phyloP scores from a whole-genome alignment of 2,797 vertebrate genomes.

The Otolemur crassicaudatus region DNA sequence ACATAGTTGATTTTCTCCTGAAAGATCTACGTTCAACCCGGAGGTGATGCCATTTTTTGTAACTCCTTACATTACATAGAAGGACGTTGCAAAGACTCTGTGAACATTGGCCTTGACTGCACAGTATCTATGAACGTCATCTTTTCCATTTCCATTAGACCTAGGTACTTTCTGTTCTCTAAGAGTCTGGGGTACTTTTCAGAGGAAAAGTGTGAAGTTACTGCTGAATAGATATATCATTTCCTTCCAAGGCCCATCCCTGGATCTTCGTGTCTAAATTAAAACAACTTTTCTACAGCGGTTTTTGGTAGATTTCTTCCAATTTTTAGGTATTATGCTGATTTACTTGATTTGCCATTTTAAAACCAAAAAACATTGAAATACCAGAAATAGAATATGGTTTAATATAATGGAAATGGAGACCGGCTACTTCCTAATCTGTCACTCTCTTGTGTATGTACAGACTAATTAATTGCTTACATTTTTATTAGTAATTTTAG shows the following conservation, averaged over 20 bases:
- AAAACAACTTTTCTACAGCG: not conserved
- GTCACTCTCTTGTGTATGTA: not conserved
- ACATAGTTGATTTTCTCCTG: not conserved
- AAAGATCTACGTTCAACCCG: not conserved
- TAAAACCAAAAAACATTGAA: not conserved
- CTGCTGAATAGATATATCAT: not conserved
- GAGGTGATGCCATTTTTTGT: not conserved
- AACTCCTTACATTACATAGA: not conserved
- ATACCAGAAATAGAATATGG: not conserved
- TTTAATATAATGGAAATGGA: not conserved
- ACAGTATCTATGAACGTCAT: not conserved
- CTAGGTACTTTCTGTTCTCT: not conserved
- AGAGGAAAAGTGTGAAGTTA: not conserved
- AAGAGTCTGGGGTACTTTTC: not conserved
- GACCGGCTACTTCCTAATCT: not conserved
- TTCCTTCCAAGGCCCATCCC: not conserved
- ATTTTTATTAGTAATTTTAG: not conserved
- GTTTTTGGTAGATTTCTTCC: conserved; percentile 25
- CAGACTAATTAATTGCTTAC: not conserved
- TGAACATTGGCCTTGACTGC: not conserved
- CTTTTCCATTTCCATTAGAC: not conserved
- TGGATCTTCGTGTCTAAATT: conserved; percentile 33
- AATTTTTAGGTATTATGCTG: not conserved
- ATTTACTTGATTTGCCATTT: conserved; percentile 35
- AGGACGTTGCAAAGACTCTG: not conserved